Conservation (phyloP, 2,797 vertebrate species). For the Labroides dimidiatus region DNA sequence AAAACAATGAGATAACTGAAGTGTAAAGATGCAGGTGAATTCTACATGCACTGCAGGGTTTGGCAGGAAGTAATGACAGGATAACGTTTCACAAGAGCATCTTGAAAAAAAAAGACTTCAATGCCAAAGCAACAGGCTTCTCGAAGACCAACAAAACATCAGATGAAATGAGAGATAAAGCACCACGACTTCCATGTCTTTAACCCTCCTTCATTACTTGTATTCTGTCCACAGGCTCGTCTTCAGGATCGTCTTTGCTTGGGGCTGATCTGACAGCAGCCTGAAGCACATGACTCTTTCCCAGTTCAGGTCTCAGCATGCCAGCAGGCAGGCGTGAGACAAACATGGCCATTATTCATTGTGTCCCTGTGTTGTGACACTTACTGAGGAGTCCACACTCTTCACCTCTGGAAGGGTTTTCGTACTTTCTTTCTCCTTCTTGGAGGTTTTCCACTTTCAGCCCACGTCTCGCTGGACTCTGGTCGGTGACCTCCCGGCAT, state of each 20-base stretch:
- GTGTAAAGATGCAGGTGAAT: slow-evolving; percentile 62
- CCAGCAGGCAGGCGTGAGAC: slow-evolving; percentile 68
- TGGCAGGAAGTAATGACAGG: slow-evolving; percentile 71
- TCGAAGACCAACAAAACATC: slow-evolving; percentile 56
- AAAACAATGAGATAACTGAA: slow-evolving; percentile 55
- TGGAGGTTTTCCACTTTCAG: slow-evolving; percentile 80
- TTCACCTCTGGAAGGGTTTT: slow-evolving; percentile 93
- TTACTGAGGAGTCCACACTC: slow-evolving; percentile 25
- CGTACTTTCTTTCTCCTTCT: slow-evolving; percentile 91
- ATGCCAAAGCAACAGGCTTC: slow-evolving; percentile 73
- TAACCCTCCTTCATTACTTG: slow-evolving; percentile 58
- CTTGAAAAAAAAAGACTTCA: slow-evolving; percentile 54
- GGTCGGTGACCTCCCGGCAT: slow-evolving; percentile 74
- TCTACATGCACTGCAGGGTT: slow-evolving; percentile 71
- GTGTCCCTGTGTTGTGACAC: slow-evolving; percentile 64
- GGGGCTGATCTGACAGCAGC: slow-evolving; percentile 55
- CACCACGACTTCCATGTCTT: slow-evolving; percentile 64
- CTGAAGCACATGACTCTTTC: slow-evolving; percentile 43
- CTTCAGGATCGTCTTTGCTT: slow-evolving; percentile 36
- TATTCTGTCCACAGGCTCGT: slow-evolving; percentile 45
- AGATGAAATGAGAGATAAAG: slow-evolving; percentile 68
- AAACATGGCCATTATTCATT: slow-evolving; percentile 68
- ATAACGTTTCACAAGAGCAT: slow-evolving; percentile 64
- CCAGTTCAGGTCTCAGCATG: slow-evolving; percentile 59
- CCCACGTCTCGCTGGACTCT: slow-evolving; percentile 78